Base-by-base conservation (phyloP, 1,140 invertebrate species). In the Gonatopus flavifemur region DNA sequence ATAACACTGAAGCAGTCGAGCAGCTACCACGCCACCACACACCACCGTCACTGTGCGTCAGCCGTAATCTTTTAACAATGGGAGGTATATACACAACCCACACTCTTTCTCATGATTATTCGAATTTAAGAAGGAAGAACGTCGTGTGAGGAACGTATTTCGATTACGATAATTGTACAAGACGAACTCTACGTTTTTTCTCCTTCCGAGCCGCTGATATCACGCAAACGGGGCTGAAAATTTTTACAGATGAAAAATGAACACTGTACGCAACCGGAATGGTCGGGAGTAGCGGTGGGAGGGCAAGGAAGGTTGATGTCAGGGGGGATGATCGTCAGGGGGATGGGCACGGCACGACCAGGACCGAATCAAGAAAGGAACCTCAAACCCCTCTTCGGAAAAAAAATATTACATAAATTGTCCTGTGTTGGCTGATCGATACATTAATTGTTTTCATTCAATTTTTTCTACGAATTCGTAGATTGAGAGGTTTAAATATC, bases 271-370 rank as follows among this genome's bases (percentile, higher is more conserved):
- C 54, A 51, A 40, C 41, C 45, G 43, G 52, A 41, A 52, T 41
- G 41, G 46, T 59, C 37, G 49, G 56, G 56, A 52, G 47, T 52
- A 52, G 53, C 48, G 49, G 54, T 56, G 57, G 48, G 39, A 44
- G 31, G 52, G 41, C 32, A 44, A 47, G 35, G 51, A 57, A 39
- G 54, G 39, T 53, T 37, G 54, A 31, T 41, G 33, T 20, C 36
- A 51, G 57, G 59, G 48, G 46, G 33, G 22, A 3, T 49, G 33
- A 48, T 40, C 20, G 50, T 42, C 35, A 41, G 39, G 31, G 56
- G 57, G 53, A 54, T 59, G 56, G 59, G 52, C 45, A 56, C 39
- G 41, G 32, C 33, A 13, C 6, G n/a, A n/a, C n/a, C n/a, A n/a
- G n/a, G n/a, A n/a, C n/a, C n/a, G n/a, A n/a, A n/a, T n/a, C n/a